A percentile compares a stretch with the other conserved stretches of the same genome.
These are phyloP conservation scores for Hemiscyllium ocellatum DNA, from an alignment of 2,113 vertebrate species.

Conservation along the genomic window DNA sequence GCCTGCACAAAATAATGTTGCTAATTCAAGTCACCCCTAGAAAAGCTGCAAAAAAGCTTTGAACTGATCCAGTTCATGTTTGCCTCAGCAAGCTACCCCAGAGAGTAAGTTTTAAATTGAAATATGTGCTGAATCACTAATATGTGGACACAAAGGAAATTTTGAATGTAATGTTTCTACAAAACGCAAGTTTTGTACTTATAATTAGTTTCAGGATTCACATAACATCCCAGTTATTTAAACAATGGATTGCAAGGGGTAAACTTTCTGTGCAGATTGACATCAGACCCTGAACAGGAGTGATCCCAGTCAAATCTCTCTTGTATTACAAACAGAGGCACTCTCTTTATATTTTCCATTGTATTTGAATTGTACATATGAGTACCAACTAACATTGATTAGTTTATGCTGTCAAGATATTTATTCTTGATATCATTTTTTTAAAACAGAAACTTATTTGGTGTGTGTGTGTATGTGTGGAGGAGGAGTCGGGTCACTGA, in stretches of 20 bases:
- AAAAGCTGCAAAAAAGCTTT: neutral
- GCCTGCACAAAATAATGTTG: constrained; percentile 51
- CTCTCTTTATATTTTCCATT: neutral
- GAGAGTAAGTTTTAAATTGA: neutral
- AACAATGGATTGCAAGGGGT: neutral
- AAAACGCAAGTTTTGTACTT: neutral
- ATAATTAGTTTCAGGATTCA: neutral
- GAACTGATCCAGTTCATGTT: neutral
- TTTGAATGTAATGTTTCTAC: neutral
- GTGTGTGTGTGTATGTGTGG: too few relatives aligned
- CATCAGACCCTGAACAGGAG: neutral
- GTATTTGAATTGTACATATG: neutral
- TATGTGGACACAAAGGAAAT: neutral
- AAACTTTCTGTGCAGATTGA: neutral
- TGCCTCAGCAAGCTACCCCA: neutral
- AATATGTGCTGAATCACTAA: neutral
- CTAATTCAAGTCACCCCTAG: constrained; percentile 40
- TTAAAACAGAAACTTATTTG: neutral
- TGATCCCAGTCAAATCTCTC: too few relatives aligned
- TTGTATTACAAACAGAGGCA: neutral
- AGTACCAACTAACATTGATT: neutral
- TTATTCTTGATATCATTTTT: neutral
- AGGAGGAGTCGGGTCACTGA: constrained; percentile 47
- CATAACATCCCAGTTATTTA: neutral
- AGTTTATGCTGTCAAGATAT: neutral